Evolutionary conservation across 2,797 vertebrate genomes (phyloP), one percentile per base, ranked within the genome.

Genomic region (Triplophysa yarkandensis): DNA sequence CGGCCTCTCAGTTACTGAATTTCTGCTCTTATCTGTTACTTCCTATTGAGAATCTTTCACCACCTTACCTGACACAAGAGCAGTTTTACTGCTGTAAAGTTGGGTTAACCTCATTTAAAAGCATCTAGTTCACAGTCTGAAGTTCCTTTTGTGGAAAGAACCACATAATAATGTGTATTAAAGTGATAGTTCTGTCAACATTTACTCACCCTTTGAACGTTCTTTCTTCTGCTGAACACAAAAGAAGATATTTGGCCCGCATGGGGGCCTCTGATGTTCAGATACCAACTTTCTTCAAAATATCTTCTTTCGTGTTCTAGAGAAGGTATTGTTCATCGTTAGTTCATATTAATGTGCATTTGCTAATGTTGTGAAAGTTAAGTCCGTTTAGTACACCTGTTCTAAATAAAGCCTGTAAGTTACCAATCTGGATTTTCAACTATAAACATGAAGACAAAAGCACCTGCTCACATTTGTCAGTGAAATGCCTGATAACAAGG

Each of bases 381-480:
- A 14, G 23, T 27, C 6, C 14, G 14, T 32, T 58, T 6, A n/a
- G 55, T 7, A 16, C 55, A 27, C 17, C 1, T 32, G 8, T 58
- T 16, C 14, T 8, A 17, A 32, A 58, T 19, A 58, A 32, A 54
- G 23, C 8, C 5, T 27, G 50, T 54, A 6, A 54, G 50, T 13
- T 13, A 6, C 11, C 13, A 27, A 6, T 54, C 48, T 23, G 48
- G 48, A 52, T 52, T 25, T 52, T 13, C 27, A 79, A 69, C 10
- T 8, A 23, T 14, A 39, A 17, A 8, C 28, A 11, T 11, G 14
- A 34, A 28, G 17, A 58, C 67, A 75, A 71, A 66, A 73, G 6
- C 4, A 4, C 82, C 82, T 85, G 4, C 84, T 84, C 84, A 86
- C 86, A 86, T 88, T 88, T 86, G 83, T 82, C 77, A 74, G 83